Evolutionary conservation across 1,140 invertebrate species (phyloP).

Genomic region (Wasmannia auropunctata): DNA sequence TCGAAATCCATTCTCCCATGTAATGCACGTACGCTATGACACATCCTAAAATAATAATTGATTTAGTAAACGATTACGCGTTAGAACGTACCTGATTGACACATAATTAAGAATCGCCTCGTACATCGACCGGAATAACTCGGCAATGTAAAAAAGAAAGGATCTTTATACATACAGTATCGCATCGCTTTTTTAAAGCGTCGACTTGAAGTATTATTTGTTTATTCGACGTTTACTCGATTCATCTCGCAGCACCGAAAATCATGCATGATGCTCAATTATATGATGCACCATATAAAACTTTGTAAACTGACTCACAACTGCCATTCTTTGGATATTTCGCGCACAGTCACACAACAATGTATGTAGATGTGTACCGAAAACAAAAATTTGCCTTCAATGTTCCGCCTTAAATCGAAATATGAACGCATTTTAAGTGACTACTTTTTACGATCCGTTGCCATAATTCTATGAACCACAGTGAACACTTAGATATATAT

Average conservation of each 20-base stretch:
- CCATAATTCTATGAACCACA: conserved; percentile 73
- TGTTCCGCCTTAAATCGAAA: conserved; percentile 31
- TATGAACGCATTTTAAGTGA: conserved; percentile 60
- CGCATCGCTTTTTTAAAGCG: conserved; percentile 56
- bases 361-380: conserved; percentile 62
- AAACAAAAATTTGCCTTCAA: conserved; percentile 48
- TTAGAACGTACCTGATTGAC: neutral
- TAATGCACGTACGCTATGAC: neutral
- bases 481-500: conserved; percentile 79
- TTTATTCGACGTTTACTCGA: conserved; percentile 45
- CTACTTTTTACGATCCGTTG: conserved; percentile 67
- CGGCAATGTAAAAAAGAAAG: conserved; percentile 18
- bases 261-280: neutral
- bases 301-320: conserved; percentile 66
- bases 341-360: conserved; percentile 66
- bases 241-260: conserved; percentile 34
- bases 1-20: neutral
- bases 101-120: neutral
- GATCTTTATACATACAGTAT: conserved; percentile 62
- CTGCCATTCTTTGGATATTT: conserved; percentile 73
- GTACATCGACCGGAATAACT: neutral
- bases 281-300: conserved; percentile 33
- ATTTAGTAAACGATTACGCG: neutral
- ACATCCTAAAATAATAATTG: neutral
- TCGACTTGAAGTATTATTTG: conserved; percentile 23